Evolutionary conservation across 2,888 invertebrate genomes (phyloP).

Genomic region (Drosophila macrospina): DNA sequence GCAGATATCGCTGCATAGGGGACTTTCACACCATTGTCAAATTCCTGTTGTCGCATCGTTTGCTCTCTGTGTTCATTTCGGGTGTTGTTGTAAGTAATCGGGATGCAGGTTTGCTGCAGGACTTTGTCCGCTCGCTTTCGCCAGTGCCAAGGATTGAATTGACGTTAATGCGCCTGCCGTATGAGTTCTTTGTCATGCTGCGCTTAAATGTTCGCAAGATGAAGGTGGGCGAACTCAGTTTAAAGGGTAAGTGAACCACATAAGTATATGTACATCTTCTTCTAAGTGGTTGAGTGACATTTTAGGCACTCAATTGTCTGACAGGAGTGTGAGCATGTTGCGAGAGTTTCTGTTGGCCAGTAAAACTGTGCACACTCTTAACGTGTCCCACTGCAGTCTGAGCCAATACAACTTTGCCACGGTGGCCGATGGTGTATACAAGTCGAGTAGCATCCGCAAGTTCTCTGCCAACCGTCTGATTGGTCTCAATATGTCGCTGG

Average conservation of each 20-base stretch:
- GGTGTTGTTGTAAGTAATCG: constrained; percentile 47
- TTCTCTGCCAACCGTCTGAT: constrained; percentile 76
- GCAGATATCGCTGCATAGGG: constrained; percentile 58
- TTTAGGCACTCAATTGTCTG: constrained; percentile 63
- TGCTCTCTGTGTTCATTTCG: constrained; percentile 53
- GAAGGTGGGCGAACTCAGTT: constrained; percentile 63
- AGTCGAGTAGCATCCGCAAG: constrained; percentile 66
- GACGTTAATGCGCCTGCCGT: constrained; percentile 68
- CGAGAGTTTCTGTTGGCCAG: constrained; percentile 67
- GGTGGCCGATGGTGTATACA: constrained; percentile 83
- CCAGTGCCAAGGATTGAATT: constrained; percentile 62
- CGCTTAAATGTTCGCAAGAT: constrained; percentile 47
- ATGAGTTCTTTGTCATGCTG: constrained; percentile 70
- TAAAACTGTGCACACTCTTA: constrained; percentile 57
- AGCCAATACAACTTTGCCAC: constrained; percentile 80
- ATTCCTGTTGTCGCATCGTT: constrained; percentile 61
- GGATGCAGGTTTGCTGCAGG: constrained; percentile 45
- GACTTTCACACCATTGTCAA: constrained; percentile 76
- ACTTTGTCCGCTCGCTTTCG: constrained; percentile 61
- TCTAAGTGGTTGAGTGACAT: background rate
- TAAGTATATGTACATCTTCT: background rate
- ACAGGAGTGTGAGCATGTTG: constrained; percentile 50
- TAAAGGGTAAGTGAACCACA: constrained; percentile 63
- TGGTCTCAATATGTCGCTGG: constrained; percentile 61
- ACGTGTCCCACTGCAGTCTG: constrained; percentile 72